These are phyloP conservation scores for Cataglyphis livida DNA, from an alignment of 2,888 invertebrate genomes.

Conservation along the genomic window DNA sequence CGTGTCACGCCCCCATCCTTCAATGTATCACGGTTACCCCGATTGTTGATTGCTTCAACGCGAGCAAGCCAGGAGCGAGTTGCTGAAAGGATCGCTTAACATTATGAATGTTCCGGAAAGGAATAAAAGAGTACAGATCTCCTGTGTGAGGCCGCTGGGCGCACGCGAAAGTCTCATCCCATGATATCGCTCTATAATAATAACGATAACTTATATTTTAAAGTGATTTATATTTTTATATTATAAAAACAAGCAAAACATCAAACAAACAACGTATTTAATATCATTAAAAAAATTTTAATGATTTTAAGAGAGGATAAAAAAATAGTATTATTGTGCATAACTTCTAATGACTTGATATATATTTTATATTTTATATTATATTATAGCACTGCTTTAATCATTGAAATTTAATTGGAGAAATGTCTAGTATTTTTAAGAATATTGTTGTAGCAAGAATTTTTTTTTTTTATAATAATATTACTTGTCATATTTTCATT, in stretches of 20 bases:
- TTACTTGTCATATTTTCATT: neutral
- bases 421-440: neutral
- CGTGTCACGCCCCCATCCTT: constrained; percentile 82
- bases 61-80: constrained; percentile 1
- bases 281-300: neutral
- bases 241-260: neutral
- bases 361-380: neutral
- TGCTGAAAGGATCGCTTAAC: constrained; percentile 51
- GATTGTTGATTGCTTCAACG: constrained; percentile 59
- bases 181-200: neutral
- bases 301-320: neutral
- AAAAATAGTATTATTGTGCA: too few relatives aligned
- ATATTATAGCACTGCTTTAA: neutral
- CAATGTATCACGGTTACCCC: constrained; percentile 47
- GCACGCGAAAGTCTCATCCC: neutral
- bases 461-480: neutral
- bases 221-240: neutral
- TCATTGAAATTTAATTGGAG: neutral
- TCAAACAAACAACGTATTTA: neutral
- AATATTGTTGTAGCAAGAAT: neutral
- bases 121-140: constrained; percentile 35
- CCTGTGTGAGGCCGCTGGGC: neutral
- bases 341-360: neutral
- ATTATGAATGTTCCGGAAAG: constrained; percentile 62
- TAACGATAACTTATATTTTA: neutral